Base-by-base conservation (phyloP, 2,888 invertebrate species). In the Agriopis leucophaearia region DNA sequence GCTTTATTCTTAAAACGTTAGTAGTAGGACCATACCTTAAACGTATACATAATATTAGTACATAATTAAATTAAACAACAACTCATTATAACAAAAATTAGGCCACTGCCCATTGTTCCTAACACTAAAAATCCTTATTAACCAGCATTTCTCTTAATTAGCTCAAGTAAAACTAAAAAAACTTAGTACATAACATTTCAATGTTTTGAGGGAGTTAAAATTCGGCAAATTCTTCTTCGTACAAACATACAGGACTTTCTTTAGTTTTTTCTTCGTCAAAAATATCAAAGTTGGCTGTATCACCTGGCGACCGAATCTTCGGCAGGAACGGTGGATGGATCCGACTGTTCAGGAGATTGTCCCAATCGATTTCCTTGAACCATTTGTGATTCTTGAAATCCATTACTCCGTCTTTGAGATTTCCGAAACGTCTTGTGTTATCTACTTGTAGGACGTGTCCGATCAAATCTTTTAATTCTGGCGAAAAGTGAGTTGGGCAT, bases 351-450 rank as follows among this genome's bases (percentile, higher is more conserved):
- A 98, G 96, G 69, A 99, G 92, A 56, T 95, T 95, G 69, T 97
- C 96, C 98, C 99, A 99, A 84, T 99, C 97, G n/a, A 96, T 96
- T 13, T 96, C 95, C 67, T 95, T 95, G 83, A 99, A 99, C 98
- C 99, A 99, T 75, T 96, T 96, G 88, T 99, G 99, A 71, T 95
- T 95, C 89, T 99, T 99, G 73, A 99, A 97, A 88, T 99, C 99
- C 79, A 96, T 94, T 13, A 96, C 95, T 4, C 99, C 99, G 75
- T 97, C 96, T 86, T 97, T 97, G 71, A 99, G 94, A 87, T 98
- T 99, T 13, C 99, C 99, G 86, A 92, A 99, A 59, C 98, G 96
- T 62, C 87, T 84, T 0, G 90, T 86, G 42, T 81, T 80, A 67
- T 94, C 94, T 0, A 88, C 78, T 81, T 98, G 97, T 13, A 99